These are phyloP conservation scores for Petrocephalus sullivani DNA, from an alignment of 2,797 vertebrate species.

Conservation along the genomic window DNA sequence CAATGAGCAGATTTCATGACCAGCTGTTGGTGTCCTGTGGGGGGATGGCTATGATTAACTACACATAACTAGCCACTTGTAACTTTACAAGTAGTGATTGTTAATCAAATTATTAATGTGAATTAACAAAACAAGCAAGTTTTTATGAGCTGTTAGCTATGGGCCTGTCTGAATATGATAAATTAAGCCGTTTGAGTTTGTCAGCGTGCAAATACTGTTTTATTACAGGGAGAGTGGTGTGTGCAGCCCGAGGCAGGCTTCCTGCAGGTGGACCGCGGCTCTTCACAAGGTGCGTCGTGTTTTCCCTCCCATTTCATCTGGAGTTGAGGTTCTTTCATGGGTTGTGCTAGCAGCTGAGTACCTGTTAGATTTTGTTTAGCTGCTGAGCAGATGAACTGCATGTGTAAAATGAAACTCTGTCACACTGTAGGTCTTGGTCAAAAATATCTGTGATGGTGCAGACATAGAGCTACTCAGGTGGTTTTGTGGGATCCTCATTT, in stretches of 20 bases:
- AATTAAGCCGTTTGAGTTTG: not conserved
- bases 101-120: not conserved
- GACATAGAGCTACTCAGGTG: not conserved
- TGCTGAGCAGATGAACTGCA: not conserved
- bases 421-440: not conserved
- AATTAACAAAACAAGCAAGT: not conserved
- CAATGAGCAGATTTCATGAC: not conserved
- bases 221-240: slow-evolving; percentile 34
- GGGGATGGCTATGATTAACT: not conserved
- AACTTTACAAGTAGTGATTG: not conserved
- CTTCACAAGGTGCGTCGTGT: slow-evolving; percentile 51
- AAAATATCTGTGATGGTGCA: not conserved
- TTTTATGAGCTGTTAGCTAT: not conserved
- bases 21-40: not conserved
- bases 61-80: not conserved
- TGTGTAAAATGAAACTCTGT: not conserved
- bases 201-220: slow-evolving; percentile 7
- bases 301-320: not conserved
- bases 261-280: slow-evolving; percentile 49
- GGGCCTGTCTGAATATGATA: not conserved
- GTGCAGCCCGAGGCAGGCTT: slow-evolving; percentile 33
- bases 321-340: not conserved
- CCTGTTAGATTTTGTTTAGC: not conserved
- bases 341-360: not conserved
- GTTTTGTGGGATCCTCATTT: not conserved